phyloP scores from a whole-genome alignment of 2,113 vertebrate species.

The Spheniscus mendiculus region DNA sequence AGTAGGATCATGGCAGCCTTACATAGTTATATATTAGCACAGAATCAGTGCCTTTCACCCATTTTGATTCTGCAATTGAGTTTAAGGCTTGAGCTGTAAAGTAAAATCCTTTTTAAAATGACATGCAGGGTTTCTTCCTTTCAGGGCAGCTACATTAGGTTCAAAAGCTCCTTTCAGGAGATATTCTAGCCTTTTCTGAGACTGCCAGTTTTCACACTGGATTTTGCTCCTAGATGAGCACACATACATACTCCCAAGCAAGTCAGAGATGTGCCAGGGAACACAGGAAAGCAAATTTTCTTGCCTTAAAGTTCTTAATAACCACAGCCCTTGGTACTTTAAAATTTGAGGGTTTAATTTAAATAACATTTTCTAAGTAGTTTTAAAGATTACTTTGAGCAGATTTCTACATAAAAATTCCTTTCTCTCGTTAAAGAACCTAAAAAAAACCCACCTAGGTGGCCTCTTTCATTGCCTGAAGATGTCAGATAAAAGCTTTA shows the following conservation, averaged over 20 bases:
- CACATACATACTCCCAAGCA: neutral
- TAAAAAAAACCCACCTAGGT: fast-evolving
- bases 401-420: neutral
- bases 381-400: neutral
- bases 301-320: neutral
- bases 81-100: neutral
- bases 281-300: neutral
- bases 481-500: neutral
- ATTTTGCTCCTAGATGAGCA: neutral
- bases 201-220: neutral
- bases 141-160: neutral
- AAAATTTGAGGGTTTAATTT: neutral
- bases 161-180: neutral
- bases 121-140: neutral
- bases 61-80: neutral
- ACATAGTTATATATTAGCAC: neutral
- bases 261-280: neutral
- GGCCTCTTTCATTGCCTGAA: neutral
- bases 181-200: neutral
- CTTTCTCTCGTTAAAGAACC: neutral
- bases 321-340: neutral
- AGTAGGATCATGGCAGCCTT: neutral
- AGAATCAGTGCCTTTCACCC: neutral
- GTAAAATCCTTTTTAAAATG: neutral
- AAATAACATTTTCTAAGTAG: neutral